Evolutionary conservation across 2,888 invertebrate species (phyloP).

Genomic region (Cybosia mesomella): DNA sequence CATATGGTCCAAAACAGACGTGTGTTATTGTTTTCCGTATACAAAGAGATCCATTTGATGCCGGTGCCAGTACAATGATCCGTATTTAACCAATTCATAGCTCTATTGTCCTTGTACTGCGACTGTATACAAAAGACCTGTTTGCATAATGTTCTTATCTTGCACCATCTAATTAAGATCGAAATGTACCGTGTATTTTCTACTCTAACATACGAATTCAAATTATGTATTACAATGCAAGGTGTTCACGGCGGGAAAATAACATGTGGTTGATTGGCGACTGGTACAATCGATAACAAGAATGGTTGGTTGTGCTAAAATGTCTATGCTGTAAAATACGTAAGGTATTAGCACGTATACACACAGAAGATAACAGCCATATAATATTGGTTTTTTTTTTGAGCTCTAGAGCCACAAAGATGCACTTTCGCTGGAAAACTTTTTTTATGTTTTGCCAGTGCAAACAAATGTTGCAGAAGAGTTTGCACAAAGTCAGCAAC

Average conservation of each 20-base stretch:
- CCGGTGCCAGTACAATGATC: conserved; percentile 73
- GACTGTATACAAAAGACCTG: conserved; percentile 70
- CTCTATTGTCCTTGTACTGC: conserved; percentile 73
- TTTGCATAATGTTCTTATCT: conserved; percentile 77
- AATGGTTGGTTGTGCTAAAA: conserved; percentile 20
- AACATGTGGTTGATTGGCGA: conserved; percentile 41
- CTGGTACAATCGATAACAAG: conserved; percentile 43
- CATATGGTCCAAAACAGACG: conserved; percentile 60
- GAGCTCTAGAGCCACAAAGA: not conserved
- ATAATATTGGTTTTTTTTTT: too few relatives aligned
- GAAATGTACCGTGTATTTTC: conserved; percentile 47
- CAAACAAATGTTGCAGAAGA: not conserved
- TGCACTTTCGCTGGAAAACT: not conserved
- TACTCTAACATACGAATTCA: conserved; percentile 42
- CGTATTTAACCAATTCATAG: conserved; percentile 75
- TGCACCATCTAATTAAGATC: conserved; percentile 65
- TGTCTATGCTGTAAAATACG: conserved; percentile 11
- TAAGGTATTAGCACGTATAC: not conserved
- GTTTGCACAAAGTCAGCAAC: not conserved
- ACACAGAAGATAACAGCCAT: not conserved
- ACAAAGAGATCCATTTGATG: conserved; percentile 78
- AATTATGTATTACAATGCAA: conserved; percentile 50
- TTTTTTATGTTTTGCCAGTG: not conserved
- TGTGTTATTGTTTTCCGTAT: conserved; percentile 76
- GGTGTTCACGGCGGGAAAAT: conserved; percentile 46